phyloP scores from a whole-genome alignment of 2,888 invertebrate species.

The Craniophora ligustri region DNA sequence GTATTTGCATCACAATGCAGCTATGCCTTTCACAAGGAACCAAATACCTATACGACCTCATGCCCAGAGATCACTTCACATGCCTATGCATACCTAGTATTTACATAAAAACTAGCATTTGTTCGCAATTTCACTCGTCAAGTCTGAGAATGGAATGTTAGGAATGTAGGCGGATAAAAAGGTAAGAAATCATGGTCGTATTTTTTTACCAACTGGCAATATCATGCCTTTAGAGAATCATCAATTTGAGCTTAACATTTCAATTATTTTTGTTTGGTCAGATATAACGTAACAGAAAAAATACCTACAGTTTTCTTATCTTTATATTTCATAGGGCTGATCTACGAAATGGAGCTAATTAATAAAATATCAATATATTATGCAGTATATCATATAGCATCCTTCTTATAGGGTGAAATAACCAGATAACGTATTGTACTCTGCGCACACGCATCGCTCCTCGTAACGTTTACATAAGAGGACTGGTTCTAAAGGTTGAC shows the following conservation, averaged over 20 bases:
- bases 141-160: too few species aligned
- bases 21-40: constrained; percentile 44
- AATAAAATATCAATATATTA: too few species aligned
- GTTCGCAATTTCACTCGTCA: constrained; percentile 21
- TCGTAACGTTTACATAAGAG: constrained; percentile 58
- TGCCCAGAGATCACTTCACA: constrained; percentile 32
- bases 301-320: too few species aligned
- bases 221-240: too few species aligned
- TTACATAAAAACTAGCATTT: constrained; percentile 1
- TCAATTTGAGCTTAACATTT: too few species aligned
- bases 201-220: too few species aligned
- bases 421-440: constrained; percentile 10
- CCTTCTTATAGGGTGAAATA: neutral
- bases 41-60: constrained; percentile 39
- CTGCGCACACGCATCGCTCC: constrained; percentile 33
- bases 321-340: too few species aligned
- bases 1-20: constrained; percentile 41
- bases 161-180: too few species aligned
- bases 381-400: constrained; percentile 6
- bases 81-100: constrained; percentile 14
- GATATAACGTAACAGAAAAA: too few species aligned
- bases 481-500: constrained; percentile 64
- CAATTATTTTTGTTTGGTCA: too few species aligned
- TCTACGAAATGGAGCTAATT: too few species aligned
- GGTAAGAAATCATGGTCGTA: too few species aligned